Evolutionary conservation across 2,797 vertebrate species (phyloP).

Genomic region (Onychomys arenicola): DNA sequence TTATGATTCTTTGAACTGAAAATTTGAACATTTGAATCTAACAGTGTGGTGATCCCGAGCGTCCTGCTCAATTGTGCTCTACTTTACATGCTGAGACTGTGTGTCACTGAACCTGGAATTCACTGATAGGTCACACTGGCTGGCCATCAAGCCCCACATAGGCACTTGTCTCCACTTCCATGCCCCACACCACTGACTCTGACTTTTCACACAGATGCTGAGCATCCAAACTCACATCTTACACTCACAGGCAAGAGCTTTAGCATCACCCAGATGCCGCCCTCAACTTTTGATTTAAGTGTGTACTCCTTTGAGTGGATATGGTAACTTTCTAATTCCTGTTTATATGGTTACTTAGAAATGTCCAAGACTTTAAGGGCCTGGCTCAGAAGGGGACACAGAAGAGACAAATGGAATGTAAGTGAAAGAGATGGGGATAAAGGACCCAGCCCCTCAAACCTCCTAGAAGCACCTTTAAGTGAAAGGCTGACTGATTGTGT

Average conservation of each 20-base stretch:
- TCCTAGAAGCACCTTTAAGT: not conserved
- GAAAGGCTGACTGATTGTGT: not conserved
- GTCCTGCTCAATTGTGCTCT: not conserved
- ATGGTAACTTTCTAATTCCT: not conserved
- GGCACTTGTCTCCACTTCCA: not conserved
- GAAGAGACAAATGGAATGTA: not conserved
- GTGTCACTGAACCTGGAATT: not conserved
- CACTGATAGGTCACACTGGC: not conserved
- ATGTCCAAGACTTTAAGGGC: not conserved
- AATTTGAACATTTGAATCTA: not conserved
- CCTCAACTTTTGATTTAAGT: not conserved
- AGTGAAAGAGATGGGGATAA: not conserved
- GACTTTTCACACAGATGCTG: not conserved
- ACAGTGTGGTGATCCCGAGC: not conserved
- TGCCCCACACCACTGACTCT: not conserved
- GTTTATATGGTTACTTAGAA: not conserved
- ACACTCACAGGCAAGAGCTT: not conserved
- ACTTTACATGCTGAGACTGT: not conserved
- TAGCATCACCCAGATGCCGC: too few relatives aligned
- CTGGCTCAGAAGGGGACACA: not conserved
- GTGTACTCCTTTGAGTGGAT: not conserved
- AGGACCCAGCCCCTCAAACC: not conserved
- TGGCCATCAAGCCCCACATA: not conserved
- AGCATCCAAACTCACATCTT: not conserved
- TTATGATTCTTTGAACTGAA: not conserved